phyloP scores from a whole-genome alignment of 1,140 invertebrate species.

The Vanessa tameamea region DNA sequence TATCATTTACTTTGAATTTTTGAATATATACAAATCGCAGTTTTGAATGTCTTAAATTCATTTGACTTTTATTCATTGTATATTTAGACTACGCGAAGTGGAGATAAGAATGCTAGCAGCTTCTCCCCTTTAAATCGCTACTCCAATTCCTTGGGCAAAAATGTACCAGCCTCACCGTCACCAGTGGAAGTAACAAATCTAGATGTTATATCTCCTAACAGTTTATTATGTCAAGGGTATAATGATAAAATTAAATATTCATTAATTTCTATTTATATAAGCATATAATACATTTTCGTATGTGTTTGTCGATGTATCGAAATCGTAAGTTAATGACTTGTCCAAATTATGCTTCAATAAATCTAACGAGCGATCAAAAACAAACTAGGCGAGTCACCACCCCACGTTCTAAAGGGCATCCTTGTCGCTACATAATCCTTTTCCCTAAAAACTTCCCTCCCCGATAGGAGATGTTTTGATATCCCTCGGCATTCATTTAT shows the following conservation, averaged over 20 bases:
- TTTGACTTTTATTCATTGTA: background rate
- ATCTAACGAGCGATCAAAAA: constrained; percentile 39
- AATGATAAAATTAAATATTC: too few species aligned
- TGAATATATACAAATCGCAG: background rate
- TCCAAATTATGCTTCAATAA: constrained; percentile 34
- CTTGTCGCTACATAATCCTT: constrained; percentile 68
- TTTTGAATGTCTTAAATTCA: too few species aligned
- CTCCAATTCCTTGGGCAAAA: too few species aligned
- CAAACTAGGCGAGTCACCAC: constrained; percentile 54
- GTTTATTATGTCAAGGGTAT: too few species aligned
- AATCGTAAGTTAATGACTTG: constrained; percentile 30
- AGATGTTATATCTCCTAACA: too few species aligned
- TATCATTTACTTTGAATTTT: background rate
- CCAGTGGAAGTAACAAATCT: too few species aligned
- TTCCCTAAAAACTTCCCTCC: constrained; percentile 62
- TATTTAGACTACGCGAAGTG: background rate
- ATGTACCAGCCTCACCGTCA: too few species aligned
- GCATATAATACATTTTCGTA: background rate
- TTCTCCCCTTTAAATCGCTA: too few species aligned
- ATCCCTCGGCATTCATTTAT: constrained; percentile 73
- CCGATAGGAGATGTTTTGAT: constrained; percentile 76
- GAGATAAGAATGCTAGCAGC: too few species aligned
- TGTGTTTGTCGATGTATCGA: background rate
- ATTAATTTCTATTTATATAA: too few species aligned
- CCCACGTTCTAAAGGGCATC: constrained; percentile 48